Percentiles rank a stretch among this genome's conserved stretches.
Evolutionary conservation across 2,113 vertebrate species (phyloP).

Genomic region (Pomatorhinus ruficollis): DNA sequence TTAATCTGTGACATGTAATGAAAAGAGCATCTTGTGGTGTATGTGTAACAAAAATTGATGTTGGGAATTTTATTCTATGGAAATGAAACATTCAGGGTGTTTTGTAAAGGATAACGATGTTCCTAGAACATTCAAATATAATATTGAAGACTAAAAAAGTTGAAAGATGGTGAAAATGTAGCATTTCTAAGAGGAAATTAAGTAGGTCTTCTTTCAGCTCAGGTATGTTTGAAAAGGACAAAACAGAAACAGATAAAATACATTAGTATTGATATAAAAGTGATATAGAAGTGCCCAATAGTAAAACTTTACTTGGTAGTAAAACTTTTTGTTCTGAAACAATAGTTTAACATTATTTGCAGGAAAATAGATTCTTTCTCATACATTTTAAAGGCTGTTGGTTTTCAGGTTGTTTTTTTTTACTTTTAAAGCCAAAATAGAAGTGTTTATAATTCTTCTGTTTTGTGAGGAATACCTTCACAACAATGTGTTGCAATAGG

Average conservation of each 20-base stretch:
- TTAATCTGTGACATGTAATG: not conserved
- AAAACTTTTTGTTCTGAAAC: not conserved
- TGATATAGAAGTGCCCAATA: not conserved
- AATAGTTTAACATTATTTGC: not conserved
- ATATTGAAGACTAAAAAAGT: not conserved
- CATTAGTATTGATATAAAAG: too few relatives aligned
- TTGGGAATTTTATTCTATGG: not conserved
- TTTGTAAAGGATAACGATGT: not conserved
- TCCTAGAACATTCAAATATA: not conserved
- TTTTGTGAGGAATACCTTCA: not conserved
- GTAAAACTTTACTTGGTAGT: not conserved
- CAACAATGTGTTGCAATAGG: not conserved
- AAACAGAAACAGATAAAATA: constrained; percentile 8
- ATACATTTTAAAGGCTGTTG: not conserved
- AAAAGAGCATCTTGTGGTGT: not conserved
- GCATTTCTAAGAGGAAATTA: not conserved
- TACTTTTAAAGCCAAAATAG: not conserved
- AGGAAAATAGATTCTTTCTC: not conserved
- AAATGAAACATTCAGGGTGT: not conserved
- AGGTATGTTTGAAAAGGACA: not conserved
- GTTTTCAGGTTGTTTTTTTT: too few relatives aligned
- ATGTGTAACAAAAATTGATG: not conserved
- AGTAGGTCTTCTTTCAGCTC: not conserved
- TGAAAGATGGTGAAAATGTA: not conserved
- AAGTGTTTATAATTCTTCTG: not conserved